These are phyloP conservation scores for Clupea harengus DNA, from an alignment of 2,113 vertebrate genomes.

Conservation along the genomic window DNA sequence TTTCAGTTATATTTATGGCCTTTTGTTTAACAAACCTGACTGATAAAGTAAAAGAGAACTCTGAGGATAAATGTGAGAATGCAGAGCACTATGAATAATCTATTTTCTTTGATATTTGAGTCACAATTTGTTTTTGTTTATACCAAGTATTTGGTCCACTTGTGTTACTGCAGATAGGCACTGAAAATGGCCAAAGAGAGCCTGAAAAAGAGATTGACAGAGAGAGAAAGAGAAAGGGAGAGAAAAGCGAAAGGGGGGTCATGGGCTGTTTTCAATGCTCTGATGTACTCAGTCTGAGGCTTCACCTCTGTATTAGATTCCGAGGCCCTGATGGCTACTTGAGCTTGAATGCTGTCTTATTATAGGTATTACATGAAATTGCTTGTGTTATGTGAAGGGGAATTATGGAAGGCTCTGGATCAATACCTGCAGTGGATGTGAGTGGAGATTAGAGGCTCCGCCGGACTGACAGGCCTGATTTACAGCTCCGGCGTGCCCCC, in stretches of 20 bases:
- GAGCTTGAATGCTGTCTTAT: conserved; percentile 90
- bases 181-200: too few species aligned
- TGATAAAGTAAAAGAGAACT: too few species aligned
- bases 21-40: too few species aligned
- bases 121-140: neutral
- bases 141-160: neutral
- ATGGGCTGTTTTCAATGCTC: conserved; percentile 63
- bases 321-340: conserved; percentile 87
- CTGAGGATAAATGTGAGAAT: too few species aligned
- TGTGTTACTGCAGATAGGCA: too few species aligned
- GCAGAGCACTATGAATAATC: neutral
- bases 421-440: conserved; percentile 95
- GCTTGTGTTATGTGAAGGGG: conserved; percentile 93
- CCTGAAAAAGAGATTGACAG: conserved; percentile 58
- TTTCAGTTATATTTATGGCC: too few species aligned
- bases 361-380: conserved; percentile 99
- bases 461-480: conserved; percentile 86
- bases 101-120: too few species aligned
- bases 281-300: conserved; percentile 72
- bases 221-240: conserved; percentile 57
- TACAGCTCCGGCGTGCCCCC: conserved; percentile 76
- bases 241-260: conserved; percentile 57
- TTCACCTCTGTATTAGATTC: conserved; percentile 82
- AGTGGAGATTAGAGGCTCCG: conserved; percentile 92
- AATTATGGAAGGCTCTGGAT: conserved; percentile 91